Evolutionary conservation across 2,888 invertebrate species (phyloP).

Genomic region (Lissocephala sabroskyi): DNA sequence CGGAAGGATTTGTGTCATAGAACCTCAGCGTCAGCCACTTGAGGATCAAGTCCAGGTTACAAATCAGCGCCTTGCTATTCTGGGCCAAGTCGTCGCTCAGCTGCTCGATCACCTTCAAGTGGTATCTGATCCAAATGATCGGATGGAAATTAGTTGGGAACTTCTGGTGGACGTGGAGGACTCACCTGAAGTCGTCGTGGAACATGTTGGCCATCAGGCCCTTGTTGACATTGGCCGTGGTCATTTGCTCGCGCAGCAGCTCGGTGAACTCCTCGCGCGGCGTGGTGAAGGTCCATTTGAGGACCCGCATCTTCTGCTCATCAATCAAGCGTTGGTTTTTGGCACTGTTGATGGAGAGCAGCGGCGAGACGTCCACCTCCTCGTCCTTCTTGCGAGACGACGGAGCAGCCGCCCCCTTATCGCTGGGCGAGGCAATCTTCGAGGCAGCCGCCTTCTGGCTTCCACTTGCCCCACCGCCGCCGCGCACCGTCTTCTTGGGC

Average conservation of each 20-base stretch:
- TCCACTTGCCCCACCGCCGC: constrained; percentile 45
- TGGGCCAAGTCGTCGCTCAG: constrained; percentile 86
- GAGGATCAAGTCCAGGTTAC: constrained; percentile 94
- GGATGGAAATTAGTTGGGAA: too few species aligned
- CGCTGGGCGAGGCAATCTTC: constrained; percentile 28
- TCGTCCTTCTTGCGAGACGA: constrained; percentile 87
- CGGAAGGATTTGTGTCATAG: constrained; percentile 99
- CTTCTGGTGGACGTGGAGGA: too few species aligned
- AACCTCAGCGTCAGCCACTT: constrained; percentile 98
- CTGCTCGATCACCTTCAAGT: constrained; percentile 94
- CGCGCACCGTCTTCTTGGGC: constrained; percentile 71
- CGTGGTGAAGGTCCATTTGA: constrained; percentile 96
- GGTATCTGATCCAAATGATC: too few species aligned
- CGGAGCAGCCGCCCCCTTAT: constrained; percentile 55
- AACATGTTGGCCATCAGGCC: constrained; percentile 92
- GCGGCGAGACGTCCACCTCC: constrained; percentile 85
- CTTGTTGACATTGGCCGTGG: constrained; percentile 88
- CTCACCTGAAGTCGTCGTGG: constrained; percentile 89
- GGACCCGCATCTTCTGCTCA: constrained; percentile 91
- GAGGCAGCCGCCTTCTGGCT: constrained; percentile 37
- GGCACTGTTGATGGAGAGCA: constrained; percentile 85
- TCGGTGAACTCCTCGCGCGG: constrained; percentile 96
- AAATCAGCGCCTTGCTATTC: constrained; percentile 85
- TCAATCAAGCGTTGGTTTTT: constrained; percentile 95
- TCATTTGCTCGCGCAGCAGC: constrained; percentile 92